These are phyloP conservation scores for Chydorus sphaericus DNA, from an alignment of 2,888 invertebrate genomes.

Conservation along the genomic window DNA sequence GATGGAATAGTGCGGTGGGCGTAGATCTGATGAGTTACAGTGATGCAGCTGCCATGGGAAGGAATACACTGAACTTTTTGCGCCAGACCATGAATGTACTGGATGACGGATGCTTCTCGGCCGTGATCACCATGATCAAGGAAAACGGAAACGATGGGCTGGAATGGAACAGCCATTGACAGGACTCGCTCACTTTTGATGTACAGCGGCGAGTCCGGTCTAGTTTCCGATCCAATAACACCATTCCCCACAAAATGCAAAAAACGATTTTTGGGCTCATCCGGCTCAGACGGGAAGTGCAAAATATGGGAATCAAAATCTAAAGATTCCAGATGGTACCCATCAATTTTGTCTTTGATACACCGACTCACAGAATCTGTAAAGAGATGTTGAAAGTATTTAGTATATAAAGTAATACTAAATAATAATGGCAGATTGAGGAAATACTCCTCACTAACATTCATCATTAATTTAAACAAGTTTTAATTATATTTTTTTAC, in stretches of 20 bases:
- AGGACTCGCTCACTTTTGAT: slow-evolving; percentile 51
- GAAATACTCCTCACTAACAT: too few species aligned
- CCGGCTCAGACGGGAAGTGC: slow-evolving; percentile 38
- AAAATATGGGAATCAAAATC: slow-evolving; percentile 52
- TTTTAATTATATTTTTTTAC: too few species aligned
- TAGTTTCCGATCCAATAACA: slow-evolving; percentile 46
- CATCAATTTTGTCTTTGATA: slow-evolving; percentile 46
- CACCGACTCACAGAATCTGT: slow-evolving; percentile 42
- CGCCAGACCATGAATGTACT: slow-evolving; percentile 26
- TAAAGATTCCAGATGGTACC: slow-evolving; percentile 42
- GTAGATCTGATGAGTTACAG: slow-evolving; percentile 40
- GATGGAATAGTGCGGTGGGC: slow-evolving; percentile 65
- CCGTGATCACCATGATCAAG: slow-evolving; percentile 33
- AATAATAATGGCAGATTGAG: too few species aligned
- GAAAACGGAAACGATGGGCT: slow-evolving; percentile 43
- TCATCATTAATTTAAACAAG: too few species aligned
- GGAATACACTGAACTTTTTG: slow-evolving; percentile 50
- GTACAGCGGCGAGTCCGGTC: slow-evolving; percentile 46
- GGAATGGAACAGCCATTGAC: slow-evolving; percentile 47
- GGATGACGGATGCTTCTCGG: slow-evolving; percentile 51
- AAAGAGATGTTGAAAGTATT: slow-evolving; percentile 15
- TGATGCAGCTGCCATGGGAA: slow-evolving; percentile 27
- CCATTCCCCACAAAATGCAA: slow-evolving; percentile 65
- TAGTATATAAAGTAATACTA: too few species aligned
- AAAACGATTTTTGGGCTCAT: slow-evolving; percentile 38